Evolutionary conservation across 2,797 vertebrate species (phyloP).

Genomic region (Apodemus agrarius): DNA sequence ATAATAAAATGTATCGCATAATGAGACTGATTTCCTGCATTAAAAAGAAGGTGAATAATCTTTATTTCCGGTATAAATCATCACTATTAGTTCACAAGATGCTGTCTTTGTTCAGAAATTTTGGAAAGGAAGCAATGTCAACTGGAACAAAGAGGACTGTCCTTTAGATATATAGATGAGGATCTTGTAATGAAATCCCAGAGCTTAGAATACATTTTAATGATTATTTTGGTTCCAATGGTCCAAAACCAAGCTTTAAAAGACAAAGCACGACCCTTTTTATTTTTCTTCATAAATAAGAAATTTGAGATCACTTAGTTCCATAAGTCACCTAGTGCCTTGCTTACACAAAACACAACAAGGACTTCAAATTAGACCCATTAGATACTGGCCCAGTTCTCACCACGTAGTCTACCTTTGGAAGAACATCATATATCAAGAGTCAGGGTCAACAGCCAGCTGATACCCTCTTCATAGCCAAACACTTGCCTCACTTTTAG

Average conservation of each 20-base stretch:
- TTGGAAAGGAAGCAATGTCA: constrained; percentile 49
- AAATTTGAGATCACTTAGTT: neutral
- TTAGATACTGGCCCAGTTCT: neutral
- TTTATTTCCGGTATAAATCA: constrained; percentile 75
- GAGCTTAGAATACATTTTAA: constrained; percentile 52
- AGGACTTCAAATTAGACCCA: constrained; percentile 24
- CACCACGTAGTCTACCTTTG: neutral
- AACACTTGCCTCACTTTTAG: neutral
- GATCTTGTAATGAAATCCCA: constrained; percentile 44
- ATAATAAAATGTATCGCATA: constrained; percentile 52
- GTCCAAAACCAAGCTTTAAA: constrained; percentile 16
- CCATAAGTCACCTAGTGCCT: neutral
- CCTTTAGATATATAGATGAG: constrained; percentile 60
- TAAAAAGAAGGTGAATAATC: constrained; percentile 68
- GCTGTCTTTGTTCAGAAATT: constrained; percentile 62
- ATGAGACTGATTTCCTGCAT: constrained; percentile 64
- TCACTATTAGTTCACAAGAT: constrained; percentile 64
- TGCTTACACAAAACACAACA: constrained; percentile 1
- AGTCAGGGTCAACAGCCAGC: neutral
- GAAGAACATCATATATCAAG: neutral
- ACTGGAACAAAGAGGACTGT: constrained; percentile 50
- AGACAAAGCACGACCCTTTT: neutral
- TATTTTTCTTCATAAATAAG: neutral
- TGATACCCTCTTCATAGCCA: neutral
- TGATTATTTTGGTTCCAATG: neutral